Conservation (phyloP, 2,113 vertebrate species). For the Prinia subflava region DNA sequence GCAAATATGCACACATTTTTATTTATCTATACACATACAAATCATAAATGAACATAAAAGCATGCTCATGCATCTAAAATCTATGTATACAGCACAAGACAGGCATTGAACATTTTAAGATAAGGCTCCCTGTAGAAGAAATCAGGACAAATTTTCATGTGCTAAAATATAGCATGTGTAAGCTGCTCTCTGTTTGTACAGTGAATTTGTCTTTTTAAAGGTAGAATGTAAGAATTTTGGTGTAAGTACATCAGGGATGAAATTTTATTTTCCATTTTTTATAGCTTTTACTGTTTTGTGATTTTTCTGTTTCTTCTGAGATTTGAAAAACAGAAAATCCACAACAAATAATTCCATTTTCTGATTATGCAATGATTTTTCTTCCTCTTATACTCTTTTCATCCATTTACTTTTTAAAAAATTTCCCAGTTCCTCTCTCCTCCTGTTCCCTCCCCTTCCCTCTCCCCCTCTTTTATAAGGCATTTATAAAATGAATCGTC, state of each 20-base stretch:
- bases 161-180: background rate
- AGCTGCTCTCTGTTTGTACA: background rate
- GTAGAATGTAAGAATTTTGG: background rate
- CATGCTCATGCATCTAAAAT: background rate
- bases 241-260: background rate
- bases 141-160: background rate
- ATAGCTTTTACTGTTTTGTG: background rate
- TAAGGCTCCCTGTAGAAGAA: background rate
- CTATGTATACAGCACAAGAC: background rate
- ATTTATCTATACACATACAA: background rate
- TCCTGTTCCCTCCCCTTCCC: background rate
- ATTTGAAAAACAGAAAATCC: background rate
- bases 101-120: background rate
- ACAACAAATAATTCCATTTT: background rate
- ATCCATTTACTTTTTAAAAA: background rate
- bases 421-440: background rate
- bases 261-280: background rate
- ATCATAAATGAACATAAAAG: background rate
- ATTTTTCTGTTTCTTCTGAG: background rate
- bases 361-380: background rate
- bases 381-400: background rate
- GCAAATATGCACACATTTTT: background rate
- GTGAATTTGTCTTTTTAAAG: background rate
- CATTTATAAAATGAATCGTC: background rate
- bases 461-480: background rate